Evolutionary conservation across 2,113 vertebrate genomes (phyloP), one percentile per base, ranked within the genome.

Genomic region (Numida meleagris): DNA sequence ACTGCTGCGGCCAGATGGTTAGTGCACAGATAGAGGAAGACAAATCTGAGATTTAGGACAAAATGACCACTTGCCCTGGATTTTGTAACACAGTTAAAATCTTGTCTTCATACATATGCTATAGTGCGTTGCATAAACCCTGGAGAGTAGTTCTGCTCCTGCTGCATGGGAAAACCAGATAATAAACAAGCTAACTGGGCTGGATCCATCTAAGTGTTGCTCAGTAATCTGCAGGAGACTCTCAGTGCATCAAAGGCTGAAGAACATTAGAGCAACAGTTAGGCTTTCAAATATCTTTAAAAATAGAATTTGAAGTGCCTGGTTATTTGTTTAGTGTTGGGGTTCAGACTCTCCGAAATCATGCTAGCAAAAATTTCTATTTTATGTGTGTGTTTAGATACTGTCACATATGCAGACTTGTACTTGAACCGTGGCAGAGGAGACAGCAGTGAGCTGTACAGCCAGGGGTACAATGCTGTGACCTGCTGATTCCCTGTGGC

Each of bases 401-500:
- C 29, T 31, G 13, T 19, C 18, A 20, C 13, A 33, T 1, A 2
- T 27, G 48, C 9, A 68, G 34, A 43, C 0, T 0, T 15, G 40
- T 29, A 10, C 33, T 42, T 77, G 59, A 66, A 55, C 38, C 29
- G n/a, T 51, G 36, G 14, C 9, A 1, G 2, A 40, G 34, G 14
- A 57, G 33, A 45, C 38, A 55, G 53, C 21, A 50, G 43, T 16
- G 24, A 51, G 9, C 31, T 58, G n/a, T 43, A 9, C 24, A 31
- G 43, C 10, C 27, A 46, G 43, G 5, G 2, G 0, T 67, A 3
- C 3, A 55, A 8, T 0, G 4, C 23, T 58, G n/a, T 38, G 40
- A 51, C 5, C 9, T 46, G 17, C 36, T 70, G 62, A 36, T 33
- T 84, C 18, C 24, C 19, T 55, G 12, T 42, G 24, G 6, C 16